Conservation (phyloP, 2,888 invertebrate genomes). For the Sinhomidia bicolor region DNA sequence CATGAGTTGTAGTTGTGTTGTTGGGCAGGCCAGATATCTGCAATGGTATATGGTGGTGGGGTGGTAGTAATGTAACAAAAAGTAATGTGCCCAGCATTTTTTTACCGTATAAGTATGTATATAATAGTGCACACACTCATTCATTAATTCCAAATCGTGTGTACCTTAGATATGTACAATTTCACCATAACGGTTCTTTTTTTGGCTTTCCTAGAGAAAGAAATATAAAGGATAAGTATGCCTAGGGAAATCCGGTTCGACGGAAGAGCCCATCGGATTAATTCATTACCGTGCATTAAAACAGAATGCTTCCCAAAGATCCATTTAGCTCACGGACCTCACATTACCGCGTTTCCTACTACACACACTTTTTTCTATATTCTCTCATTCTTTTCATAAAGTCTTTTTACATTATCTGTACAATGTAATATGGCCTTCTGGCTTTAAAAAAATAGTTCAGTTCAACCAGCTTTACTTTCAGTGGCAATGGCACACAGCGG, state of each 20-base stretch:
- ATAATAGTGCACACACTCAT: conserved; percentile 18
- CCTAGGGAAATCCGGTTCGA: conserved; percentile 72
- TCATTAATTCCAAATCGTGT: conserved; percentile 68
- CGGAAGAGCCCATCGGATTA: conserved; percentile 74
- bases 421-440: background rate
- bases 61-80: conserved; percentile 41
- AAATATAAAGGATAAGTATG: conserved; percentile 53
- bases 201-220: conserved; percentile 29
- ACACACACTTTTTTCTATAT: conserved; percentile 37
- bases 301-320: conserved; percentile 71
- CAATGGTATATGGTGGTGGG: conserved; percentile 1
- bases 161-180: background rate
- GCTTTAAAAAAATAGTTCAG: background rate
- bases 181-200: conserved; percentile 5
- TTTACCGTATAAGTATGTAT: background rate
- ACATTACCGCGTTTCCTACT: conserved; percentile 59
- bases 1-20: background rate
- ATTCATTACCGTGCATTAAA: conserved; percentile 74
- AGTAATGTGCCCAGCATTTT: conserved; percentile 49
- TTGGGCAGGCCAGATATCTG: background rate
- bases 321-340: conserved; percentile 69
- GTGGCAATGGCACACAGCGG: too few species aligned
- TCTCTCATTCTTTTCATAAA: background rate
- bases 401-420: conserved; percentile 20
- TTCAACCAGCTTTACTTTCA: background rate